These are phyloP conservation scores for Tribolium madens DNA, from an alignment of 1,140 invertebrate genomes.

Conservation along the genomic window DNA sequence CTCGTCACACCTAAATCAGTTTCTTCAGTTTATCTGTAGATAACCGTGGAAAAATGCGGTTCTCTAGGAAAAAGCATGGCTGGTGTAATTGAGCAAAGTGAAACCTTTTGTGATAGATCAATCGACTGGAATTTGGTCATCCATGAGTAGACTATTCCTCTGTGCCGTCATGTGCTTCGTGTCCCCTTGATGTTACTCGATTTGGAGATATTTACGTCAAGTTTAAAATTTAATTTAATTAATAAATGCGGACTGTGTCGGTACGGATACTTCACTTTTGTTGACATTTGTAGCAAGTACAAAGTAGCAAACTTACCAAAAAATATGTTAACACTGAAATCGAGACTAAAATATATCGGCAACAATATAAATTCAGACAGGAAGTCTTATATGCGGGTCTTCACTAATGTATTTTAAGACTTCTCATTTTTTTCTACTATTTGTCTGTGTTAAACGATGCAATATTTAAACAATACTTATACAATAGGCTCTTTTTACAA, in stretches of 20 bases:
- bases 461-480: too few relatives aligned
- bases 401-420: background rate
- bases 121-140: slow-evolving; percentile 30
- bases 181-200: background rate
- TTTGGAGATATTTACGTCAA: background rate
- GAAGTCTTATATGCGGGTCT: background rate
- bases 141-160: slow-evolving; percentile 12
- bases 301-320: too few relatives aligned
- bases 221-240: background rate
- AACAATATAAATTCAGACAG: background rate
- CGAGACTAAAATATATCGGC: too few relatives aligned
- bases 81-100: background rate
- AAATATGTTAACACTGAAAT: too few relatives aligned
- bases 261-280: too few relatives aligned
- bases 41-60: background rate
- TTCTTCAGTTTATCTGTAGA: slow-evolving; percentile 3
- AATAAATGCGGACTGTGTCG: too few relatives aligned
- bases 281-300: too few relatives aligned
- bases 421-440: background rate
- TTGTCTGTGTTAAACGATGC: too few relatives aligned
- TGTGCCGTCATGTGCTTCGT: background rate
- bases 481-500: too few relatives aligned
- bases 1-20: slow-evolving; percentile 4
- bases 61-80: background rate
- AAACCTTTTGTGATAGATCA: background rate